Evolutionary conservation across 2,113 vertebrate species (phyloP).

Genomic region (Dicerorhinus sumatrensis): DNA sequence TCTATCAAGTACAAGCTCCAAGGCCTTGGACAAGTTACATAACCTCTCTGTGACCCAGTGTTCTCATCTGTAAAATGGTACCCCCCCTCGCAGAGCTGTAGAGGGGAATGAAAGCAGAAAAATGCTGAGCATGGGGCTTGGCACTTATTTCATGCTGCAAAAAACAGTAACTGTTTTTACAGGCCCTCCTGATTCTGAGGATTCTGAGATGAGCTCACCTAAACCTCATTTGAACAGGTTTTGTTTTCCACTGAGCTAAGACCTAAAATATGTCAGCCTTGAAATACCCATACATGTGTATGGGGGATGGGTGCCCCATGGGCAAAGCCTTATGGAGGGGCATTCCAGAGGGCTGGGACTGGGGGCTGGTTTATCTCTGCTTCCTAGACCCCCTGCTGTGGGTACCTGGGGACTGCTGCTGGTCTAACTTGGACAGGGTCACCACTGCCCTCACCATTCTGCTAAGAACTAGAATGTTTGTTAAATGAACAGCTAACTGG

Average conservation of each 20-base stretch:
- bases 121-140: neutral
- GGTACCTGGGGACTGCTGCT: neutral
- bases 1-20: neutral
- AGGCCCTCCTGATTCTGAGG: neutral
- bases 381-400: neutral
- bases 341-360: rapidly evolving
- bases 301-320: rapidly evolving
- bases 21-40: neutral
- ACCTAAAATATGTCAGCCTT: neutral
- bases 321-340: neutral
- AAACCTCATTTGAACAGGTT: neutral
- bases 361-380: neutral
- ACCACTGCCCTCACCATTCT: neutral
- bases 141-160: neutral
- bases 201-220: neutral
- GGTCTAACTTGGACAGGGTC: neutral
- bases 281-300: neutral
- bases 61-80: neutral
- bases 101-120: neutral
- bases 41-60: no score
- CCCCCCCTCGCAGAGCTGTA: neutral
- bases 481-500: neutral
- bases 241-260: neutral
- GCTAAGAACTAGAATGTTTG: neutral
- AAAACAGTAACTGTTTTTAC: neutral